These are phyloP conservation scores for Ctenosaura bakeri DNA, from an alignment of 2,797 vertebrate genomes.

Conservation along the genomic window DNA sequence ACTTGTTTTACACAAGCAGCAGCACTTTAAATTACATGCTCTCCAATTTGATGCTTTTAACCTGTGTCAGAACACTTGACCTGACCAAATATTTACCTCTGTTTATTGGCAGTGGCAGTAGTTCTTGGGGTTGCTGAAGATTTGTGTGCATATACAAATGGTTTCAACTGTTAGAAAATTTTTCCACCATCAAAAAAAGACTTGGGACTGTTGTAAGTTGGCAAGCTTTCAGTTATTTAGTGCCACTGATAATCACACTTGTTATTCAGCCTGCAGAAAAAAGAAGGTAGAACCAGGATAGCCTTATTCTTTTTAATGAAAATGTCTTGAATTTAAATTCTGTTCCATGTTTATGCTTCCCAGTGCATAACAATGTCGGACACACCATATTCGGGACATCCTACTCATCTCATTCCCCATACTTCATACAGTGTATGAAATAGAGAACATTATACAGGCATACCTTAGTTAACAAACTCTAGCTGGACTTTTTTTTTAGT, in stretches of 20 bases:
- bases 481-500: too few species aligned
- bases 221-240: background rate
- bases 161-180: background rate
- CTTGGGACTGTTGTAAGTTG: background rate
- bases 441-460: background rate
- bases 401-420: background rate
- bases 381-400: background rate
- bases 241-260: background rate
- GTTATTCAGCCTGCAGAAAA: background rate
- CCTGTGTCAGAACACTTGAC: background rate
- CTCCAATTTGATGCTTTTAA: background rate
- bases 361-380: background rate
- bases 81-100: conserved; percentile 9
- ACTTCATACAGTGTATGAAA: background rate
- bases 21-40: background rate
- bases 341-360: background rate
- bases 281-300: background rate
- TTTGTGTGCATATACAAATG: conserved; percentile 9
- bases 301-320: background rate
- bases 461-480: too few species aligned
- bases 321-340: background rate
- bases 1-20: background rate
- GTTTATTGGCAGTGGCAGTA: conserved; percentile 2
- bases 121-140: background rate
- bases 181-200: background rate